Evolutionary conservation across 2,888 invertebrate species (phyloP), one percentile per base, ranked within the genome.

Genomic region (Rhagium mordax): DNA sequence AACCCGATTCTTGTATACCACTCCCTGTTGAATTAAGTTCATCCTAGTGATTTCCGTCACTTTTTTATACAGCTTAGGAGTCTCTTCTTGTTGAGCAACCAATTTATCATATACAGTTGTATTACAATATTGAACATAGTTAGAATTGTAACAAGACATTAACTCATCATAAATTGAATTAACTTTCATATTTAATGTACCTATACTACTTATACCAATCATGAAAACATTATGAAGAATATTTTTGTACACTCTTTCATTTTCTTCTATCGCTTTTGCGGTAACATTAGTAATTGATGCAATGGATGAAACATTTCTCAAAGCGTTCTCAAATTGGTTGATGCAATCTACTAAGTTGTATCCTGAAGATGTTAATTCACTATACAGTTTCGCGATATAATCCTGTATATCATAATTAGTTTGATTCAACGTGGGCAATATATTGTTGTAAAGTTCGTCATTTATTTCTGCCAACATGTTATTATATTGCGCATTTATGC

Each of bases 211-310:
- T 10, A 0, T 18, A n/a, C 53, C 65, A 13, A 13, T 33, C 13
- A n/a, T n/a, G 13, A 20, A 18, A 5, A 20, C 41, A 24, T 51
- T 29, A 20, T 16, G 33, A 29, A 53, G 20, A 5, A 65, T 65
- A 6, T 65, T 2, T 3, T 65, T 33, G 18, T 65, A 65, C 4
- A 65, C 53, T 0, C 5, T 15, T n/a, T 41, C n/a, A 5, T 29
- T 33, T 18, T 65, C 65, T 2, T 53, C 24, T 33, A 53, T n/a
- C 5, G 65, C 65, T 33, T 65, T 65, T 18, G 27, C 53, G 2
- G 33, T 53, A 5, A 65, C 53, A 20, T 53, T 65, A 4, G 61
- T n/a, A 41, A 41, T 13, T 7, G 21, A 1, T 15, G 47, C 7
- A 8, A 10, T 13, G 3, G 48, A 48, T 24, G 20, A 10, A n/a